Evolutionary conservation across 2,797 vertebrate species (phyloP).

Genomic region (Carcharodon carcharias): DNA sequence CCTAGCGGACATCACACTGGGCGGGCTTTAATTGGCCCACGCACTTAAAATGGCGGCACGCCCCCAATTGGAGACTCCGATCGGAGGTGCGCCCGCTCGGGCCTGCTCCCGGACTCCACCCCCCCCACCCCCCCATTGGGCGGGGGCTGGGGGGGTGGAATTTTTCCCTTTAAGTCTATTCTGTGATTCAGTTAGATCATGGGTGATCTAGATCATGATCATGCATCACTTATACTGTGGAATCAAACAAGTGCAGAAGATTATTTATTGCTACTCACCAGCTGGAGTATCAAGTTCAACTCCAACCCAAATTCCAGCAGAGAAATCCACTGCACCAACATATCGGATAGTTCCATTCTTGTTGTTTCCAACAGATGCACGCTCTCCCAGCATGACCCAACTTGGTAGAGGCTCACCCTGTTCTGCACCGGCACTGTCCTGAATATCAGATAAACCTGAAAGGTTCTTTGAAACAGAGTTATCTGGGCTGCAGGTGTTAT

Average conservation of each 20-base stretch:
- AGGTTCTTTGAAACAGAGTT: constrained; percentile 48
- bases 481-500: constrained; percentile 41
- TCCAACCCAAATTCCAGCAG: constrained; percentile 72
- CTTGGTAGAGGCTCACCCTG: constrained; percentile 53
- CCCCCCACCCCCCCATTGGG: too few species aligned
- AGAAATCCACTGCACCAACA: constrained; percentile 74
- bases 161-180: not conserved
- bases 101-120: too few species aligned
- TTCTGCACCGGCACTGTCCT: constrained; percentile 57
- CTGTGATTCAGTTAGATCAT: not conserved
- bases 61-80: too few species aligned
- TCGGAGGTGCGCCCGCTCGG: too few species aligned
- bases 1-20: too few species aligned
- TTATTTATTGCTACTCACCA: constrained; percentile 56
- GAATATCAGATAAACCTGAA: constrained; percentile 59
- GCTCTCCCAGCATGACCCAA: constrained; percentile 68
- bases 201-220: not conserved
- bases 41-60: too few species aligned
- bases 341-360: constrained; percentile 67
- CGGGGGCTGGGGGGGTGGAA: too few species aligned
- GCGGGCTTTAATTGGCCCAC: too few species aligned
- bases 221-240: not conserved
- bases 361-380: constrained; percentile 71
- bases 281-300: constrained; percentile 70
- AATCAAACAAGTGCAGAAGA: constrained; percentile 21